These are phyloP conservation scores for Datnioides undecimradiatus DNA, from an alignment of 2,113 vertebrate species.

Conservation along the genomic window DNA sequence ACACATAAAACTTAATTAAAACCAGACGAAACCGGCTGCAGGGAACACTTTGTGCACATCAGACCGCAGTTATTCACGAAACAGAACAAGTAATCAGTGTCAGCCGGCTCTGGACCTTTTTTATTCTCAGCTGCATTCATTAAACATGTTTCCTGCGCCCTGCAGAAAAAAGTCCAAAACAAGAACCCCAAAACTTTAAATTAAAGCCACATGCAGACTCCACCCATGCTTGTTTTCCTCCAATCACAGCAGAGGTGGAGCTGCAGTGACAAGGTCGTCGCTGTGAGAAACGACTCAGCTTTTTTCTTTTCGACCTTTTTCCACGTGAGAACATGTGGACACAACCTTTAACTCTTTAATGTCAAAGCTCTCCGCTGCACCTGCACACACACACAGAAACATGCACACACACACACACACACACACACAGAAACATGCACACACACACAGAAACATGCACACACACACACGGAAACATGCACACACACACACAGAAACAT, in stretches of 20 bases:
- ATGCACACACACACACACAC: background rate
- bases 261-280: background rate
- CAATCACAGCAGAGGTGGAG: conserved; percentile 49
- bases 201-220: conserved; percentile 49
- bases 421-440: background rate
- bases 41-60: conserved; percentile 15
- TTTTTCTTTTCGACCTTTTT: background rate
- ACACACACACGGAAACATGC: background rate
- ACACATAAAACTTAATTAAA: conserved; percentile 11
- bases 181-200: conserved; percentile 10
- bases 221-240: conserved; percentile 2
- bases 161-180: too few species aligned
- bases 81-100: background rate
- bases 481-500: too few species aligned
- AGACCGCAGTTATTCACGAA: background rate
- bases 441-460: background rate
- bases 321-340: background rate
- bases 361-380: background rate
- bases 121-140: background rate
- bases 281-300: background rate
- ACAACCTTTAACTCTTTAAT: background rate
- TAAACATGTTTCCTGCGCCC: background rate
- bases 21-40: background rate
- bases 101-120: background rate
- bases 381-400: background rate